These are phyloP conservation scores for Kryptolebias ocellatus DNA, from an alignment of 2,797 vertebrate species.

Conservation along the genomic window DNA sequence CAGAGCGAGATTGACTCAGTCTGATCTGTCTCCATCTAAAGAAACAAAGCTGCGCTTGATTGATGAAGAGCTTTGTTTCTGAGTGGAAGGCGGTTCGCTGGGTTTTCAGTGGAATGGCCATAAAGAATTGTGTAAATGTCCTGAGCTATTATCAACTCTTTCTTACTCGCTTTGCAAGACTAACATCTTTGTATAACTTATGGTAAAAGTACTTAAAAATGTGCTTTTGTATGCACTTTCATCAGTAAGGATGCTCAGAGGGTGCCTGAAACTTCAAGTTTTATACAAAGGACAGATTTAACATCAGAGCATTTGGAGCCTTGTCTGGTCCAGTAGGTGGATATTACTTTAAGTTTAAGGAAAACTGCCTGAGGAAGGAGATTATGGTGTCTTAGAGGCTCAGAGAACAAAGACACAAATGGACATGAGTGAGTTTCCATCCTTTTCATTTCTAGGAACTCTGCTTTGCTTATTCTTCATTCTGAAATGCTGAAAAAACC, in stretches of 20 bases:
- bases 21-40: slow-evolving; percentile 31
- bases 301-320: slow-evolving; percentile 16
- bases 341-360: slow-evolving; percentile 35
- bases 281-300: slow-evolving; percentile 2
- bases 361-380: slow-evolving; percentile 31
- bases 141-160: neutral
- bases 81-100: slow-evolving; percentile 1
- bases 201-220: neutral
- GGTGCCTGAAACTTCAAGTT: slow-evolving; percentile 2
- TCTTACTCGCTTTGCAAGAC: neutral
- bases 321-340: slow-evolving; percentile 21
- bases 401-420: slow-evolving; percentile 28
- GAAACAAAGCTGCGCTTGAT: slow-evolving; percentile 15
- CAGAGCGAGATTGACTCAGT: slow-evolving; percentile 10
- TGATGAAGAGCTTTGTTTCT: slow-evolving; percentile 26
- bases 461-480: slow-evolving; percentile 11
- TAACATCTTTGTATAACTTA: neutral
- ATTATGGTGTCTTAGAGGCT: slow-evolving; percentile 33
- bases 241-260: slow-evolving; percentile 2
- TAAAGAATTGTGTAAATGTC: neutral
- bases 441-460: neutral
- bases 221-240: slow-evolving; percentile 14
- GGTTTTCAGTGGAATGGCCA: slow-evolving; percentile 4
- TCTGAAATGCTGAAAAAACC: slow-evolving; percentile 1
- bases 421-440: slow-evolving; percentile 30